Percentiles rank a stretch among this genome's conserved stretches.
Conservation (phyloP, 2,113 vertebrate species). For the Psittacula cyanocephala region DNA sequence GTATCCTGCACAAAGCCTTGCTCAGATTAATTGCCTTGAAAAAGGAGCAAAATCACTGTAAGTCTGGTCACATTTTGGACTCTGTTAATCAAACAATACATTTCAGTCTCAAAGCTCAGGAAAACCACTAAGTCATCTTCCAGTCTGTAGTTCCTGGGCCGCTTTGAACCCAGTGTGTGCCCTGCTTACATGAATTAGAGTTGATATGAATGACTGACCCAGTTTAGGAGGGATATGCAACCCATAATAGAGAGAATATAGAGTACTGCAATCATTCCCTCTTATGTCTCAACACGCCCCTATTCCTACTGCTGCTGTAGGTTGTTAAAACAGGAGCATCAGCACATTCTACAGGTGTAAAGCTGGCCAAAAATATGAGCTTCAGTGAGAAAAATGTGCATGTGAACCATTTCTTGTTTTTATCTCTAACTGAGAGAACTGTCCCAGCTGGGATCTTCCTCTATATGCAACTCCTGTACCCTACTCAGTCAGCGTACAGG, state of each 20-base stretch:
- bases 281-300: background rate
- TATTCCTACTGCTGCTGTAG: background rate
- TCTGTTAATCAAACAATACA: background rate
- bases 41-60: background rate
- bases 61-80: background rate
- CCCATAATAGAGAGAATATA: background rate
- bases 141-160: background rate
- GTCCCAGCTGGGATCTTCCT: background rate
- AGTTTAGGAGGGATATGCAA: background rate
- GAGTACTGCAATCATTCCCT: background rate
- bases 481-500: background rate
- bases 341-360: background rate
- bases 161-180: background rate
- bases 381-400: background rate
- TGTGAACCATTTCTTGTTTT: background rate
- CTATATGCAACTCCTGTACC: background rate
- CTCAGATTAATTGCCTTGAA: background rate
- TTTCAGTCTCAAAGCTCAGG: background rate
- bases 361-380: background rate
- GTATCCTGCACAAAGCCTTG: background rate
- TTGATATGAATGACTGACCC: background rate
- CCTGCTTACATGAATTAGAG: conserved; percentile 5
- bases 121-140: conserved; percentile 2
- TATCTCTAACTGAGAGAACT: background rate
- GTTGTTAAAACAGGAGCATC: background rate